Conservation (phyloP, 2,113 vertebrate genomes). For the Rhegmatorhina hoffmannsi region DNA sequence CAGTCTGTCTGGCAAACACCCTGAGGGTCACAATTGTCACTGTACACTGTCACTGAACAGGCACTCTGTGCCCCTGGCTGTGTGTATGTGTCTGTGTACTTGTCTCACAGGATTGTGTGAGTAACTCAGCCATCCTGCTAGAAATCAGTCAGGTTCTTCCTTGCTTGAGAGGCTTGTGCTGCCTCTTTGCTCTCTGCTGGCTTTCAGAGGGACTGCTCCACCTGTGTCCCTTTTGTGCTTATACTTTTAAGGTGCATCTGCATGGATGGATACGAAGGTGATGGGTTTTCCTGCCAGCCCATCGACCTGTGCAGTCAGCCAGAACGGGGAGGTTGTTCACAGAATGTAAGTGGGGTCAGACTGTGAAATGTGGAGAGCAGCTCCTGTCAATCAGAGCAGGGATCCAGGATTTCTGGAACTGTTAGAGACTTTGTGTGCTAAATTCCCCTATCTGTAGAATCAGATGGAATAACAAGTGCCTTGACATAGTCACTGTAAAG, state of each 20-base stretch:
- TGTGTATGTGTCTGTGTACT: neutral
- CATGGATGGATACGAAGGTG: constrained; percentile 81
- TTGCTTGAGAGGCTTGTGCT: neutral
- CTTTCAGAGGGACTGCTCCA: neutral
- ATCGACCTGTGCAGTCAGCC: constrained; percentile 81
- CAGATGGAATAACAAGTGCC: neutral
- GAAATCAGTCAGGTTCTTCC: neutral
- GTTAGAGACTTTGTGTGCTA: neutral
- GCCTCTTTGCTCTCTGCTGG: neutral
- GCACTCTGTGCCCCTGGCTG: neutral
- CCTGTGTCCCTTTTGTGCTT: neutral
- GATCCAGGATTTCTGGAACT: neutral
- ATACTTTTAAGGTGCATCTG: constrained; percentile 74
- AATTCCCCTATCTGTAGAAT: neutral
- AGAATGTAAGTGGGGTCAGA: constrained; percentile 81
- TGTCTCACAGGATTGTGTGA: neutral
- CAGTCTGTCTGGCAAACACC: neutral
- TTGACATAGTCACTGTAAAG: neutral
- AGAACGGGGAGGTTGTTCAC: constrained; percentile 82
- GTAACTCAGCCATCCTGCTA: neutral
- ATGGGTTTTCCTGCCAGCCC: constrained; percentile 87
- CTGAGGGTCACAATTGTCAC: neutral
- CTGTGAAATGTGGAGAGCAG: fast-evolving
- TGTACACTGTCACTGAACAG: neutral
- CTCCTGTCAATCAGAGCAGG: neutral